Evolutionary conservation across 1,140 invertebrate species (phyloP).

Genomic region (Fopius arisanus): DNA sequence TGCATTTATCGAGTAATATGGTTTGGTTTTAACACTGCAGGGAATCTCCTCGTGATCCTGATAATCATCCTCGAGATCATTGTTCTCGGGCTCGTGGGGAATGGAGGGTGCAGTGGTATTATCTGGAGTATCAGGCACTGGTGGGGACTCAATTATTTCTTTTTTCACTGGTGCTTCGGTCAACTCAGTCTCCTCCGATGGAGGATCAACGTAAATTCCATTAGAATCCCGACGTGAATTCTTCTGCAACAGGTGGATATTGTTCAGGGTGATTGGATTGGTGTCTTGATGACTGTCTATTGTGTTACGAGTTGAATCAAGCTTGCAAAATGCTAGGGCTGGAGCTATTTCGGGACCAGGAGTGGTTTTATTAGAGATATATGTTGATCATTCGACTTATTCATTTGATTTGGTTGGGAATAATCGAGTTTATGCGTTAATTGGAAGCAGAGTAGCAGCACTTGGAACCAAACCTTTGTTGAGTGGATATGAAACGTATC

Average conservation of each 20-base stretch:
- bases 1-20: conserved; percentile 62
- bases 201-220: conserved; percentile 45
- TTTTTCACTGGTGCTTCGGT: conserved; percentile 42
- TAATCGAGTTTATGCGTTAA: background rate
- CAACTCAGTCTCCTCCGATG: conserved; percentile 38
- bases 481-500: background rate
- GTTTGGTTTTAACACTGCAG: conserved; percentile 60
- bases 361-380: too few species aligned
- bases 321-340: background rate
- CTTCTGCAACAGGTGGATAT: conserved; percentile 52
- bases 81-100: background rate
- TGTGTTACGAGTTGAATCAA: background rate
- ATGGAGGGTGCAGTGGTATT: background rate
- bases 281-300: background rate
- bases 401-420: too few species aligned
- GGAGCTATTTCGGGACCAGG: too few species aligned
- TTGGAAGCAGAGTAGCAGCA: background rate
- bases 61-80: background rate
- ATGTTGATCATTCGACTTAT: too few species aligned
- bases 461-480: conserved; percentile 5
- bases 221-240: conserved; percentile 52
- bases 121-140: conserved; percentile 37
- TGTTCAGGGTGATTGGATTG: background rate
- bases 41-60: conserved; percentile 47
- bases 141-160: conserved; percentile 41